phyloP scores from a whole-genome alignment of 2,888 invertebrate genomes.

The Apodemia mormo region DNA sequence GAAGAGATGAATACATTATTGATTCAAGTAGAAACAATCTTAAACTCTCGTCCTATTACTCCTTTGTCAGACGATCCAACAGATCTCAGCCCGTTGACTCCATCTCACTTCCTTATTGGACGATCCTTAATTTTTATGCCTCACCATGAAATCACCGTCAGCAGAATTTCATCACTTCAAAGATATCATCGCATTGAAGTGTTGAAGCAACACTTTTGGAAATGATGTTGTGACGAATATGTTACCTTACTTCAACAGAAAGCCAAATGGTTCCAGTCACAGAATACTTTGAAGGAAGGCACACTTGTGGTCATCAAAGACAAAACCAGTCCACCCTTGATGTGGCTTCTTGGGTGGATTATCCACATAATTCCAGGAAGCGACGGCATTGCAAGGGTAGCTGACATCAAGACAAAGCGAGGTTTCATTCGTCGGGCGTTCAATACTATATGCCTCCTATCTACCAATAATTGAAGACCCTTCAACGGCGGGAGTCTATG shows the following conservation, averaged over 20 bases:
- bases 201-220: conserved; percentile 9
- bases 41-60: conserved; percentile 12
- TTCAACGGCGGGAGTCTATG: no score
- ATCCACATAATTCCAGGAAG: background rate
- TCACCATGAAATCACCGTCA: background rate
- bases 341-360: background rate
- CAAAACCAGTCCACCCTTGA: background rate
- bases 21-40: conserved; percentile 15
- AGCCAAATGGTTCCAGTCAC: background rate
- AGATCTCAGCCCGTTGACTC: conserved; percentile 6
- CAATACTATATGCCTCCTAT: background rate
- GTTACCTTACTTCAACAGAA: background rate
- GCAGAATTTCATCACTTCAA: background rate
- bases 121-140: conserved; percentile 1
- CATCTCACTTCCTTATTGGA: conserved; percentile 19
- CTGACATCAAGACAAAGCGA: background rate
- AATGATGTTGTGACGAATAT: background rate
- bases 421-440: background rate
- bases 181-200: background rate
- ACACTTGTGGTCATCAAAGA: background rate
- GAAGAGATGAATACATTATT: no score
- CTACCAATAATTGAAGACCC: no score
- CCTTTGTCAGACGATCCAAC: conserved; percentile 1
- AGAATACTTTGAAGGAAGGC: background rate
- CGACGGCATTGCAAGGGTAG: background rate